Base-by-base conservation (phyloP, 2,888 invertebrate genomes). In the Cosmorhoe ocellata region DNA sequence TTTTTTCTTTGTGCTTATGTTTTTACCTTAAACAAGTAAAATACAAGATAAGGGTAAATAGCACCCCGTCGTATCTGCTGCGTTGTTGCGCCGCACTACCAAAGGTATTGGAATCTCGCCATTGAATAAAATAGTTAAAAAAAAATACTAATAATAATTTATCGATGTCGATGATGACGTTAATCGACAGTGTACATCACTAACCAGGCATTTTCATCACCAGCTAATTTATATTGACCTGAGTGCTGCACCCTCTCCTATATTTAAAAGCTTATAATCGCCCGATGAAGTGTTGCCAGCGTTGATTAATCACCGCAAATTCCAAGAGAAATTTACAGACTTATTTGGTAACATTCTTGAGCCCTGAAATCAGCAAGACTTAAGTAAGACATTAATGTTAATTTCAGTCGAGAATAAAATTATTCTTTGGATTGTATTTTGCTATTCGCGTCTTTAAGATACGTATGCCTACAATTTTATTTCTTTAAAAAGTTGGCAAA, bases 261-360 rank as follows among this genome's bases (percentile, higher is more conserved):
- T 81, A 79, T 80, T 83, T 86, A 86, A 87, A 84, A 83, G 86
- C 89, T 88, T 89, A 87, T 88, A 88, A 88, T 88, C 85, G 86
- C 78, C 68, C 84, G 81, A 85, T 82, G 85, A 86, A 87, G 84
- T 83, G 82, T 80, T 79, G 79, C 81, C 74, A 67, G 70, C 71
- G 74, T 69, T 85, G 85, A 88, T 88, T 84, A 87, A 85, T 87
- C 78, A 77, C 71, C 72, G 68, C 70, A 67, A 69, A 75, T 77
- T 73, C 68, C 67, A 63, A 64, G 66, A 65, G 66, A 67, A 72
- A 66, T 53, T 54, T 44, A 7, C 51, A 33, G 50, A 51, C 64
- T 69, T 71, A 75, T 71, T 72, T 67, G 67, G 37, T 49, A 58
- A 56, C 43, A 44, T 34, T 48, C 38, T 47, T 55, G 52, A 59